Base-by-base conservation (phyloP, 2,113 vertebrate species). In the Ia io region DNA sequence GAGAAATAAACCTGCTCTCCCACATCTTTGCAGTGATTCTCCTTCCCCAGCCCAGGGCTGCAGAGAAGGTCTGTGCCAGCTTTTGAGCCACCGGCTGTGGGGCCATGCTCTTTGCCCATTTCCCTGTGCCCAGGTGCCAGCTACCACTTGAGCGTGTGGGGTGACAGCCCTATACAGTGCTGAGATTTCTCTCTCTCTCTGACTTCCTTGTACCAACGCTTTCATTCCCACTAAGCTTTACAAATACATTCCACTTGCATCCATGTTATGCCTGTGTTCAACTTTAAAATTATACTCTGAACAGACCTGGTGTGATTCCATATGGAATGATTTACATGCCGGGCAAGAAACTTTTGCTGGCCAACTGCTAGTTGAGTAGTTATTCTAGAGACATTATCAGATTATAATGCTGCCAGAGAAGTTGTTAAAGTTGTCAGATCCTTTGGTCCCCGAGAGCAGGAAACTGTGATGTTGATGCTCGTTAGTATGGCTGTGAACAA, bases 251-350 rank as follows among this genome's bases (percentile, higher is more conserved):
- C 97, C 83, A 97, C 97, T 98, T 32, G 10, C 96, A 98, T 97
- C 98, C 98, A 98, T 98, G 98, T 98, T 98, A 97, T 97, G 97
- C 98, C 98, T 98, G 98, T 98, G 98, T 98, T 98, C 98, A 98
- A 97, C 98, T 98, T 98, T 98, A 98, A 98, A 98, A 98, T 98
- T 98, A 97, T 90, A 71, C 98, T 97, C 92, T 82, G 93, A 98
- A 98, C 97, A 98, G 98, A 97, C 98, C 98, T 98, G 96, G 96
- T 98, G 98, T 98, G 97, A 98, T 96, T 98, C 96, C 97, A 97
- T 98, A 96, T 97, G 97, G 97, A 98, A 95, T 97, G 98, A 98
- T 98, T 98, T 98, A 98, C 97, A 98, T 98, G 98, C 97, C 90
- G 96, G 97, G 98, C 1, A 88, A 98, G 98, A 98, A 98, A 96